Evolutionary conservation across 2,888 invertebrate species (phyloP).

Genomic region (Epirrhoe alternata): DNA sequence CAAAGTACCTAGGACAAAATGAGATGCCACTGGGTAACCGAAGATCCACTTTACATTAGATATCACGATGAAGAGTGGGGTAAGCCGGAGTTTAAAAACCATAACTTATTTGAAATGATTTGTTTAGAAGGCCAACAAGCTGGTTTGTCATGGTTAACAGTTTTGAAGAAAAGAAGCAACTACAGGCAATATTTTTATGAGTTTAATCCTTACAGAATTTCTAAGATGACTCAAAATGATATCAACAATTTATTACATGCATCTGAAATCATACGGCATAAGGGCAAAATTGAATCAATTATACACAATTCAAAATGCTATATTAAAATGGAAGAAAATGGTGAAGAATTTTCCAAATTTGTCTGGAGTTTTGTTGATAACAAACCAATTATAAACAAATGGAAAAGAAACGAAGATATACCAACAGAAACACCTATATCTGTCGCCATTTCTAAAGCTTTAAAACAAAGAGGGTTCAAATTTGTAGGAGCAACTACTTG

Average conservation of each 20-base stretch:
- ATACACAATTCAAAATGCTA: slow-evolving; percentile 71
- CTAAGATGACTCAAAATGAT: slow-evolving; percentile 53
- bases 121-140: slow-evolving; percentile 80
- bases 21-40: slow-evolving; percentile 69
- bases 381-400: slow-evolving; percentile 63
- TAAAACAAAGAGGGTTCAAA: slow-evolving; percentile 71
- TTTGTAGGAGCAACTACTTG: slow-evolving; percentile 74
- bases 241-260: slow-evolving; percentile 52
- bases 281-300: slow-evolving; percentile 70
- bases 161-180: slow-evolving; percentile 70
- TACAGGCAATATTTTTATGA: slow-evolving; percentile 63
- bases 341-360: slow-evolving; percentile 66
- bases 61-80: slow-evolving; percentile 81
- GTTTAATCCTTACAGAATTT: slow-evolving; percentile 66
- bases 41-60: slow-evolving; percentile 67
- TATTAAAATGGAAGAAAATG: slow-evolving; percentile 61
- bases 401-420: slow-evolving; percentile 59
- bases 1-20: background rate
- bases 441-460: slow-evolving; percentile 59
- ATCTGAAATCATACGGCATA: slow-evolving; percentile 65
- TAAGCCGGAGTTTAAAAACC: slow-evolving; percentile 59
- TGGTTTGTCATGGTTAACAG: slow-evolving; percentile 75
- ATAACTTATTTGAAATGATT: slow-evolving; percentile 72
- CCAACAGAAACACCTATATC: slow-evolving; percentile 64
- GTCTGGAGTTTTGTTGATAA: slow-evolving; percentile 71